Percentiles rank a stretch among this genome's conserved stretches.
phyloP scores from a whole-genome alignment of 2,113 vertebrate genomes.

The Hemiscyllium ocellatum region DNA sequence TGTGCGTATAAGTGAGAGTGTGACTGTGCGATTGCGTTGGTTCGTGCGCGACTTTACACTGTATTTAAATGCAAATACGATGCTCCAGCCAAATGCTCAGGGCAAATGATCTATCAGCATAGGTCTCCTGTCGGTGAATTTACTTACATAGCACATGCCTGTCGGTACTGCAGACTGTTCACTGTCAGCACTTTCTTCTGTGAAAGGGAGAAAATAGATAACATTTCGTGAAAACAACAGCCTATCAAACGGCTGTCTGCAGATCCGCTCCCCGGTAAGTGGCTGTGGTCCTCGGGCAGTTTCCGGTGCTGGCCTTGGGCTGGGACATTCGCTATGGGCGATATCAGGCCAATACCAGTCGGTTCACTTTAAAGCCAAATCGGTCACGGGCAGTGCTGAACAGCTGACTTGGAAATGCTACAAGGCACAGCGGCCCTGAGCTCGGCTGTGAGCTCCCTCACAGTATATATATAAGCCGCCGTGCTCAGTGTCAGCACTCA shows the following conservation, averaged over 20 bases:
- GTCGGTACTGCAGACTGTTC: background rate
- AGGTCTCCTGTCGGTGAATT: background rate
- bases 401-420: background rate
- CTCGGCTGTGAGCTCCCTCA: background rate
- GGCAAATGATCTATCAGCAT: background rate
- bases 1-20: background rate
- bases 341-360: background rate
- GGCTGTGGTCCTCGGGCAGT: background rate
- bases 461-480: background rate
- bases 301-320: background rate
- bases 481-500: background rate
- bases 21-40: background rate
- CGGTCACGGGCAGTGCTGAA: background rate
- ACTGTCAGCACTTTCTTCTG: constrained; percentile 24
- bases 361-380: background rate
- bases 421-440: background rate
- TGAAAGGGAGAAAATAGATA: constrained; percentile 15
- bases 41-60: background rate
- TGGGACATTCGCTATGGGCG: background rate
- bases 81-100: background rate
- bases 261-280: background rate
- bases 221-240: background rate
- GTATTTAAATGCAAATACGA: background rate
- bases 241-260: background rate
- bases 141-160: background rate